These are phyloP conservation scores for Trichacis sp. DNA, from an alignment of 2,888 invertebrate species.

Conservation along the genomic window DNA sequence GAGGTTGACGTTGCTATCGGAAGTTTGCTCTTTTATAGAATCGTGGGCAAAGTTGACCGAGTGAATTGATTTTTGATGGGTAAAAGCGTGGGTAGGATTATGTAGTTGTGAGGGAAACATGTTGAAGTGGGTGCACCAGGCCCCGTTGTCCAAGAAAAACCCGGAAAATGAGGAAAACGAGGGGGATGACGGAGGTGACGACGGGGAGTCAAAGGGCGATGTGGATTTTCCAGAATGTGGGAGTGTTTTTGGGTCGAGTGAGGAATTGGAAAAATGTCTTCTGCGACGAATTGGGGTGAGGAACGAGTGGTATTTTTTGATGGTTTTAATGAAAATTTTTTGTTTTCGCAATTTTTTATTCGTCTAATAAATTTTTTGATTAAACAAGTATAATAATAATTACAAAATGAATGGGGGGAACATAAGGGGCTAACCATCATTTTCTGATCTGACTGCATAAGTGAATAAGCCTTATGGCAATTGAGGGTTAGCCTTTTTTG, in stretches of 20 bases:
- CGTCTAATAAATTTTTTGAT: too few relatives aligned
- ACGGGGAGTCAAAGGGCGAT: neutral
- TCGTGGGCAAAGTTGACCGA: too few relatives aligned
- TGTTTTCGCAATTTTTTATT: too few relatives aligned
- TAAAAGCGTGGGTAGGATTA: slow-evolving; percentile 6
- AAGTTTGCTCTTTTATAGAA: neutral
- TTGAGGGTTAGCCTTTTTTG: too few relatives aligned
- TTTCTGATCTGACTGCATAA: too few relatives aligned
- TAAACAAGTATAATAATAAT: too few relatives aligned
- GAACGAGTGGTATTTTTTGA: neutral
- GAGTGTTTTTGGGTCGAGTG: slow-evolving; percentile 25
- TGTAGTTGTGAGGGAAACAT: slow-evolving; percentile 49
- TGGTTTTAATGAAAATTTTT: too few relatives aligned
- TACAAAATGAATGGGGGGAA: too few relatives aligned
- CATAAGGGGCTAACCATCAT: too few relatives aligned
- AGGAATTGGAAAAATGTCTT: slow-evolving; percentile 45
- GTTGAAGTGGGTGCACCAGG: slow-evolving; percentile 66
- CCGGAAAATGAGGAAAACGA: slow-evolving; percentile 18
- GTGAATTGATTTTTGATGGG: neutral
- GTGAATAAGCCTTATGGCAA: too few relatives aligned
- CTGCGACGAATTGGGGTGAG: slow-evolving; percentile 56
- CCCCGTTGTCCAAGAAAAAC: slow-evolving; percentile 56
- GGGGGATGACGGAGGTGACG: slow-evolving; percentile 14
- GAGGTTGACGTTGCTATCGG: slow-evolving; percentile 12
- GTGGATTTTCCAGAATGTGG: too few relatives aligned